phyloP scores from a whole-genome alignment of 2,113 vertebrate genomes.

The Falco punctatus region DNA sequence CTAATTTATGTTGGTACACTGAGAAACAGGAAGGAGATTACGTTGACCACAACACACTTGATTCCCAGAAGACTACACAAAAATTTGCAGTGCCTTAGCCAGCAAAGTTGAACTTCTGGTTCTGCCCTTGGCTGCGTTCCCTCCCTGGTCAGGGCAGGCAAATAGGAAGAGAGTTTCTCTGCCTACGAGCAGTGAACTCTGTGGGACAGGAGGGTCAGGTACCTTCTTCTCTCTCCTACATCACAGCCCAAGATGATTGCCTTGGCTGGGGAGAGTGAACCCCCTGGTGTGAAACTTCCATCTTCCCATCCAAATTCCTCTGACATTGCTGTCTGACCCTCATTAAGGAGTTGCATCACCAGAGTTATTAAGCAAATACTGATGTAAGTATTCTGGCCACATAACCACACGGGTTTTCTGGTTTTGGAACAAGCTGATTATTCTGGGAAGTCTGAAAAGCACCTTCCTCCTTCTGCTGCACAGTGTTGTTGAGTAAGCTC shows the following conservation, averaged over 20 bases:
- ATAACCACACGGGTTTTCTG: neutral
- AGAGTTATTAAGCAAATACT: neutral
- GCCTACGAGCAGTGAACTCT: neutral
- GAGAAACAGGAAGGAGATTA: neutral
- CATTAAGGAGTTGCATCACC: neutral
- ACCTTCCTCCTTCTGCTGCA: neutral
- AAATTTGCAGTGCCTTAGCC: neutral
- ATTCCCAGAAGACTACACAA: neutral
- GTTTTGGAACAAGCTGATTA: neutral
- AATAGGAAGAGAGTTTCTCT: neutral
- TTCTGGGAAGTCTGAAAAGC: neutral
- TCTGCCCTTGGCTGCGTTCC: neutral
- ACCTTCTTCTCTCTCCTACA: neutral
- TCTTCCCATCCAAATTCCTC: neutral
- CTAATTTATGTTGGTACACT: neutral
- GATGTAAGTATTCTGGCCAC: neutral
- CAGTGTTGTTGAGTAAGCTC: neutral
- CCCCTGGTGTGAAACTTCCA: neutral
- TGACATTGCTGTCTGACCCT: neutral
- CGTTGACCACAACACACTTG: neutral
- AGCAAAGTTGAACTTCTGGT: neutral
- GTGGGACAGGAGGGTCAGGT: neutral
- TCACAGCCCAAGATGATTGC: neutral
- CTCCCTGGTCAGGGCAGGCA: neutral
- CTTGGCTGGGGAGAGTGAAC: neutral